A percentile compares a stretch with the other conserved stretches of the same genome.
Evolutionary conservation across 2,113 vertebrate genomes (phyloP).

Genomic region (Periophthalmus modestus): DNA sequence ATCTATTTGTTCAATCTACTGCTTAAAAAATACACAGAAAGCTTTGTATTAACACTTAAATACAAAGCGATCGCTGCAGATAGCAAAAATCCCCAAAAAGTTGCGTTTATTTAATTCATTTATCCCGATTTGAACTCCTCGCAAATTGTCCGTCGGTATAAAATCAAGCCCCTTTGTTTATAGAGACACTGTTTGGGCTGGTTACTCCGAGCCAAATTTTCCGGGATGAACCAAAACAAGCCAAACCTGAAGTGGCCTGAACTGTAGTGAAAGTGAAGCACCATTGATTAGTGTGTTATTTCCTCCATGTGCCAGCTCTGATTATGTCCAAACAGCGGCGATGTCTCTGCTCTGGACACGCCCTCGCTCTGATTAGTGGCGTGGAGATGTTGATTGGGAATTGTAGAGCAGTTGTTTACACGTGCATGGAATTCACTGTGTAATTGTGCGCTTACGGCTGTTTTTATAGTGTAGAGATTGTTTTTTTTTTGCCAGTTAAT

Average conservation of each 20-base stretch:
- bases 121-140: background rate
- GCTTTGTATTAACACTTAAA: too few relatives aligned
- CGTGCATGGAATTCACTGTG: slow-evolving; percentile 68
- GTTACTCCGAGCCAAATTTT: slow-evolving; percentile 24
- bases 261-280: slow-evolving; percentile 41
- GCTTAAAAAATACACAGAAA: too few relatives aligned
- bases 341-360: slow-evolving; percentile 44
- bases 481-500: too few relatives aligned
- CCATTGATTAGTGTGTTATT: slow-evolving; percentile 69
- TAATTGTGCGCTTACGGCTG: background rate
- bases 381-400: slow-evolving; percentile 76
- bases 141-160: background rate
- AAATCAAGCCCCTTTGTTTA: background rate
- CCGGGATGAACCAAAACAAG: background rate
- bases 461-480: background rate
- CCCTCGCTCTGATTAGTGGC: slow-evolving; percentile 56
- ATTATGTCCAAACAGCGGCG: slow-evolving; percentile 61
- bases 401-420: slow-evolving; percentile 71
- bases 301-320: slow-evolving; percentile 64
- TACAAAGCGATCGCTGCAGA: too few relatives aligned
- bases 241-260: slow-evolving; percentile 45
- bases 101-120: background rate
- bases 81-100: background rate
- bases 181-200: background rate
- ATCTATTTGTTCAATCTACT: too few relatives aligned